A percentile compares a stretch with the other conserved stretches of the same genome.
These are phyloP conservation scores for Semaprochilodus insignis DNA, from an alignment of 2,797 vertebrate genomes.

Conservation along the genomic window DNA sequence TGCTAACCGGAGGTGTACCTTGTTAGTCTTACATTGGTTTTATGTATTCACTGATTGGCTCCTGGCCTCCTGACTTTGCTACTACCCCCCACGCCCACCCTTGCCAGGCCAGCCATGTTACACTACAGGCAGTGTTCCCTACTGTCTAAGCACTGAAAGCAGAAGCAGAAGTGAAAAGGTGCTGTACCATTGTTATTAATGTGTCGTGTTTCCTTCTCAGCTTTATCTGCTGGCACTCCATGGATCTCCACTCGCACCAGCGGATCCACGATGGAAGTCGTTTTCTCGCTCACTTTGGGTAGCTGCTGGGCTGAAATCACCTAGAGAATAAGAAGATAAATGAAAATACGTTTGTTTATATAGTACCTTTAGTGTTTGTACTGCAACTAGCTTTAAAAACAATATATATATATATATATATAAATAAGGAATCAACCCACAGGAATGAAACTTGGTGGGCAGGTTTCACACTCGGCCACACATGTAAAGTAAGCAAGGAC, in stretches of 20 bases:
- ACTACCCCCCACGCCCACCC: too few species aligned
- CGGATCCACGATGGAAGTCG: constrained; percentile 90
- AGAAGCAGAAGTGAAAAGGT: not conserved
- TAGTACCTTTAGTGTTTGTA: too few species aligned
- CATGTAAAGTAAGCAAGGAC: too few species aligned
- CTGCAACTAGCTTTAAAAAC: too few species aligned
- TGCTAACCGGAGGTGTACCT: too few species aligned
- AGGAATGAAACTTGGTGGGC: too few species aligned
- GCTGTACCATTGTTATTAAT: constrained; percentile 88
- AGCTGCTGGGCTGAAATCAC: constrained; percentile 95
- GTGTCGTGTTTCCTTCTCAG: constrained; percentile 78
- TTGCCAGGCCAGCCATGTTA: too few species aligned
- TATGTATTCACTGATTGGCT: too few species aligned
- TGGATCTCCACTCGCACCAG: constrained; percentile 87
- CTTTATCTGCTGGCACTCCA: constrained; percentile 81
- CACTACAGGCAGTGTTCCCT: not conserved
- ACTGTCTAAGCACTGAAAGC: not conserved
- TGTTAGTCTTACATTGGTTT: too few species aligned
- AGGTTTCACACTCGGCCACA: too few species aligned
- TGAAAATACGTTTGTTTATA: not conserved
- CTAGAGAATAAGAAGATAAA: constrained; percentile 66
- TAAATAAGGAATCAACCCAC: not conserved
- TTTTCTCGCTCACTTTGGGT: constrained; percentile 89
- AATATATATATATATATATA: too few species aligned
- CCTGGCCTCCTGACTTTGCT: too few species aligned